Conservation (phyloP, 1,140 invertebrate genomes). For the Frieseomelitta varia region DNA sequence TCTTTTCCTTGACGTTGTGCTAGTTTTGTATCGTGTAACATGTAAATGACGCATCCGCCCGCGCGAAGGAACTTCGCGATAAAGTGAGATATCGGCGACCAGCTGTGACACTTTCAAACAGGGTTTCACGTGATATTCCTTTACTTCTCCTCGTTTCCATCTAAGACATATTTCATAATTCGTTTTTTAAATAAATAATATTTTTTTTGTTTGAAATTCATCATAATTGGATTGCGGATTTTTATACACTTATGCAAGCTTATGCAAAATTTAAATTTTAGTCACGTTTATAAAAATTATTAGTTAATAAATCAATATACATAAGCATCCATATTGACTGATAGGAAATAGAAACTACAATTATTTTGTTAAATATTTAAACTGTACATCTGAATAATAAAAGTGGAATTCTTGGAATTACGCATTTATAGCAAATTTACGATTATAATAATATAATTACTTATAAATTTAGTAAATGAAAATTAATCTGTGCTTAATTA, state of each 20-base stretch:
- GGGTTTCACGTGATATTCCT: neutral
- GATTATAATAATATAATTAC: neutral
- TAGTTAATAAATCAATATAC: no score
- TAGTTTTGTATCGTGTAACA: neutral
- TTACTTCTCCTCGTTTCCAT: neutral
- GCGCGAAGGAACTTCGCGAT: slow-evolving; percentile 59
- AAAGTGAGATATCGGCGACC: slow-evolving; percentile 51
- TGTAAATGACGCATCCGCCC: slow-evolving; percentile 30
- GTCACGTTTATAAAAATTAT: neutral
- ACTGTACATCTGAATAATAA: no score
- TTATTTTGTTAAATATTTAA: no score
- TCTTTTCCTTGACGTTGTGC: neutral
- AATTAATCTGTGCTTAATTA: neutral
- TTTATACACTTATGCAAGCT: neutral
- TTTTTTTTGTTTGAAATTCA: neutral
- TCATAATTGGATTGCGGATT: neutral
- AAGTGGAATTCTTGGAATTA: no score
- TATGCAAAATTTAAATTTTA: neutral
- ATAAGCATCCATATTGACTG: no score
- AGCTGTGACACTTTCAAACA: slow-evolving; percentile 35
- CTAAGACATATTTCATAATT: neutral
- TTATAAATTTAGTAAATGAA: neutral
- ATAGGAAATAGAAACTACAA: no score
- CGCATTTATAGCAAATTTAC: no score
- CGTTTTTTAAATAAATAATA: neutral